A percentile compares a stretch with the other conserved stretches of the same genome.
Evolutionary conservation across 2,797 vertebrate genomes (phyloP).

Genomic region (Sarcophilus harrisii): DNA sequence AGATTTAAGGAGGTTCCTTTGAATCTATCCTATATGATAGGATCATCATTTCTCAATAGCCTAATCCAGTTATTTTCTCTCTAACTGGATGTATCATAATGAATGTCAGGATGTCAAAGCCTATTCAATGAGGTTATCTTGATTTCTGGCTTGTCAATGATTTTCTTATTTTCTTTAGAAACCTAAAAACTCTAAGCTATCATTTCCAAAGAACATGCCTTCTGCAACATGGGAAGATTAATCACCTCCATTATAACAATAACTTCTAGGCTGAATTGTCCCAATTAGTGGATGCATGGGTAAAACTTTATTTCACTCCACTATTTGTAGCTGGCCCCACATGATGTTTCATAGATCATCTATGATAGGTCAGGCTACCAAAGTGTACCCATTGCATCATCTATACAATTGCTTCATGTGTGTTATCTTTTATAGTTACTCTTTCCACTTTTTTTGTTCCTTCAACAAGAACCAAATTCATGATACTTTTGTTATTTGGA

Average conservation of each 20-base stretch:
- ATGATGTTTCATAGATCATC: neutral
- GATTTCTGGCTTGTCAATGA: neutral
- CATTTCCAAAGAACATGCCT: neutral
- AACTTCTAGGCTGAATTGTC: neutral
- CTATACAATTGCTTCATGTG: neutral
- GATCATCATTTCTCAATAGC: neutral
- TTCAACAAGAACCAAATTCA: neutral
- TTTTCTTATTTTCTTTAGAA: neutral
- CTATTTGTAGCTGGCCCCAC: neutral
- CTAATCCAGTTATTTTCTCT: neutral
- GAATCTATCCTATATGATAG: neutral
- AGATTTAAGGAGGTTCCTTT: slow-evolving; percentile 34
- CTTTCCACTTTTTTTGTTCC: neutral
- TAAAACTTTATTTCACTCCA: neutral
- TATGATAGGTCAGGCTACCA: neutral
- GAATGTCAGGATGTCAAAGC: neutral
- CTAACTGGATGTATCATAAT: too few relatives aligned
- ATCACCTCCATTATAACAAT: neutral
- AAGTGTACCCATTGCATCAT: neutral
- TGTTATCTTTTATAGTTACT: neutral
- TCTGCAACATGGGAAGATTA: neutral
- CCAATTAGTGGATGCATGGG: neutral
- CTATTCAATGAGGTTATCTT: neutral
- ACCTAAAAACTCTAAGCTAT: neutral
- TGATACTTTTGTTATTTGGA: neutral